Percentiles rank a stretch among this genome's conserved stretches.
phyloP scores from a whole-genome alignment of 2,888 invertebrate genomes.

The Tenthredo livida region DNA sequence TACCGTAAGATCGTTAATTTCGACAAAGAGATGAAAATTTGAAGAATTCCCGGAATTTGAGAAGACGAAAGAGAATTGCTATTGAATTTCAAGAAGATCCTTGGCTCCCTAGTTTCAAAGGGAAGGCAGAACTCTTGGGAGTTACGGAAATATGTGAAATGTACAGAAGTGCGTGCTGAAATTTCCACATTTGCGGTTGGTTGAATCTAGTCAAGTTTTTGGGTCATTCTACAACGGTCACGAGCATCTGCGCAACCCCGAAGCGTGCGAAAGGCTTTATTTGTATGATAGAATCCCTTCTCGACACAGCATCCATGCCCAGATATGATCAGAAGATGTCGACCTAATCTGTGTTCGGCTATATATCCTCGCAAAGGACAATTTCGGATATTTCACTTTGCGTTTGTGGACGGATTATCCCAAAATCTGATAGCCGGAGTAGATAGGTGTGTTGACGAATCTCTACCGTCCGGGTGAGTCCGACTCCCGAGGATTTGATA shows the following conservation, averaged over 20 bases:
- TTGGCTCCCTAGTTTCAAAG: conserved; percentile 30
- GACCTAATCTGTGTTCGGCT: conserved; percentile 4
- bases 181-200: background rate
- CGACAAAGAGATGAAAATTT: background rate
- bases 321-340: conserved; percentile 36
- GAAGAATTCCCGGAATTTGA: background rate
- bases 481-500: background rate
- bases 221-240: background rate
- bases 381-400: conserved; percentile 16
- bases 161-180: conserved; percentile 5
- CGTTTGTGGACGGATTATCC: conserved; percentile 22
- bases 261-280: background rate
- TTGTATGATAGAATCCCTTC: conserved; percentile 35
- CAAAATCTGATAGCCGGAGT: conserved; percentile 13
- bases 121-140: background rate
- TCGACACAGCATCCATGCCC: conserved; percentile 8
- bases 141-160: background rate
- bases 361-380: conserved; percentile 6
- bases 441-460: background rate
- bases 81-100: conserved; percentile 17
- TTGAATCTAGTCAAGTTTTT: conserved; percentile 37
- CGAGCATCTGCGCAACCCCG: background rate
- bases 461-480: background rate
- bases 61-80: background rate
- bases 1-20: background rate